phyloP scores from a whole-genome alignment of 2,888 invertebrate species.

The Stenodema calcarata region DNA sequence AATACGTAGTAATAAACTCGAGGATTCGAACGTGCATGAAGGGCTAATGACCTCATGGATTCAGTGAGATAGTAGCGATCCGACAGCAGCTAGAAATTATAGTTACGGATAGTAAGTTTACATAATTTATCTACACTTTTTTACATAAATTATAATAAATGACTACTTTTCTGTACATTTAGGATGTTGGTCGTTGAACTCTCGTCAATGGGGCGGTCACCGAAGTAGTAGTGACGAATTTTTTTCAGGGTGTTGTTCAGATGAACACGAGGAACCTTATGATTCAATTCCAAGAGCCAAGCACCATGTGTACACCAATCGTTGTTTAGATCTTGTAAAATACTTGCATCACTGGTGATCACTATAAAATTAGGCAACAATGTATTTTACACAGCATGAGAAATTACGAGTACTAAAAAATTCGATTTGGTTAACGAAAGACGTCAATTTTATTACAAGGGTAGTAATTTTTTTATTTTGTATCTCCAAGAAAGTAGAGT shows the following conservation, averaged over 20 bases:
- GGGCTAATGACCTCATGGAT: conserved; percentile 18
- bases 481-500: too few relatives aligned
- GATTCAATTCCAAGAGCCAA: not conserved
- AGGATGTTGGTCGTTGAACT: not conserved
- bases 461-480: too few relatives aligned
- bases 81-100: conserved; percentile 39
- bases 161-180: too few relatives aligned
- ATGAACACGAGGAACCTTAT: not conserved
- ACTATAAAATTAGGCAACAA: not conserved
- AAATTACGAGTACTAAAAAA: too few relatives aligned
- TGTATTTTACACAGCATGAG: too few relatives aligned
- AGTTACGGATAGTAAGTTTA: too few relatives aligned
- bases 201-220: not conserved
- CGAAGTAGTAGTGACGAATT: conserved; percentile 12
- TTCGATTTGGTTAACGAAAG: too few relatives aligned
- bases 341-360: not conserved
- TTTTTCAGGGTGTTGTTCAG: conserved; percentile 5
- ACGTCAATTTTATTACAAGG: too few relatives aligned
- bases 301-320: not conserved
- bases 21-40: conserved; percentile 34
- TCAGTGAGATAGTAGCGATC: conserved; percentile 40
- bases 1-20: conserved; percentile 46
- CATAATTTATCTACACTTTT: too few relatives aligned
- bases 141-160: too few relatives aligned
- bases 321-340: not conserved